Evolutionary conservation across 2,797 vertebrate genomes (phyloP), one percentile per base, ranked within the genome.

Genomic region (Phoebastria nigripes): DNA sequence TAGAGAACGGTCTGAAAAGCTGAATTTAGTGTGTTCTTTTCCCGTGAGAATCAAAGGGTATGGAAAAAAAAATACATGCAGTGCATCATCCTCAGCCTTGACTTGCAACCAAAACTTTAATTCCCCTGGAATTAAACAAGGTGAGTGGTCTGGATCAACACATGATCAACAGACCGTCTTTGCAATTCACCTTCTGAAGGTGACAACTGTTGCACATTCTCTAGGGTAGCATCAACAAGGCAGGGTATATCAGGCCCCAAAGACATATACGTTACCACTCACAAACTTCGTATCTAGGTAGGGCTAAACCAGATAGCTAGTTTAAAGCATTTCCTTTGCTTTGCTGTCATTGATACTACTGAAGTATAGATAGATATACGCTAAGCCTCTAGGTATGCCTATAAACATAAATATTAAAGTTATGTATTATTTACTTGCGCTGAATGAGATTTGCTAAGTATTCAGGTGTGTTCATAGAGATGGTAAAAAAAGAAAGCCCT

Each of bases 131-230:
- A 73, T 79, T 73, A 47, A 66, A 54, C 12, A 37, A 41, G 29
- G 28, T 35, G 29, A 74, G 14, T 8, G 19, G 12, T 62, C 37
- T 70, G 71, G 28, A 65, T n/a, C 33, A 19, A 31, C 3, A 5
- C 1, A 2, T 0, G 2, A 74, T 15, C 11, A 37, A 46, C 26
- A 63, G 10, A 25, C 9, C 1, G 0, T 37, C 63, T 44, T 52
- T 7, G 1, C 29, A 58, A 24, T 37, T 47, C 44, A 11, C 49
- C 18, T 49, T 71, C 58, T 78, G 47, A 47, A 46, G 15, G 16
- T 35, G 14, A 46, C 19, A 66, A 26, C 12, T 12, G 4, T 29
- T 21, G 12, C 28, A 17, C 0, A 0, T 35, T 41, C 33, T 65
- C 24, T 44, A 39, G 25, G 12, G 35, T 7, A n/a, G 17, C n/a